Conservation (phyloP, 2,797 vertebrate species). For the Propithecus perrieri region DNA sequence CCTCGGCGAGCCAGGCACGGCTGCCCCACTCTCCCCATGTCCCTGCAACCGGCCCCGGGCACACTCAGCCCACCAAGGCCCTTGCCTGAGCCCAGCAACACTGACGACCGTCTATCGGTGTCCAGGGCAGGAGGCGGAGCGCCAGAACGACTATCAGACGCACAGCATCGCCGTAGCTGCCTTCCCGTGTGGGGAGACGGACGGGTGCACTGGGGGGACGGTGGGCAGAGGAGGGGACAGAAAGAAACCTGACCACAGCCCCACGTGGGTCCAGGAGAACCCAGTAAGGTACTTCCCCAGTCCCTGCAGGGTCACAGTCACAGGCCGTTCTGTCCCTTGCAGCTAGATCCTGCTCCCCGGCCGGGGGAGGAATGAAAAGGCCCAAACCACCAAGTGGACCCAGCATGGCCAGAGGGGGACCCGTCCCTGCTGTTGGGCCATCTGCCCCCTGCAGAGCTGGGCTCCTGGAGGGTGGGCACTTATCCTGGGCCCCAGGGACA, state of each 20-base stretch:
- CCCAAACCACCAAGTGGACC: background rate
- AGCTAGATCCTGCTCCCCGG: background rate
- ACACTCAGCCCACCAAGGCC: background rate
- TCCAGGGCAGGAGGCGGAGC: background rate
- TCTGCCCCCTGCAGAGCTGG: background rate
- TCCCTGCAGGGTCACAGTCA: no score
- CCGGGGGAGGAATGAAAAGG: background rate
- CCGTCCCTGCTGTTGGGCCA: background rate
- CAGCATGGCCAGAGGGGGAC: background rate
- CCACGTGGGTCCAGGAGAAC: background rate
- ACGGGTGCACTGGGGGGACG: background rate
- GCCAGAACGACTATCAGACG: background rate
- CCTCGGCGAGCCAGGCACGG: background rate
- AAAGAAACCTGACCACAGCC: background rate
- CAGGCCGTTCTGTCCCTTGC: background rate
- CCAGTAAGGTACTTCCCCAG: background rate
- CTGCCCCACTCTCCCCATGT: fast-evolving
- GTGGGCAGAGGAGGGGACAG: background rate
- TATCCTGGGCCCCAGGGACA: fast-evolving
- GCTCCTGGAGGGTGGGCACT: background rate
- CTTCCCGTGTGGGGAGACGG: background rate
- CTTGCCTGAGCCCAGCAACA: background rate
- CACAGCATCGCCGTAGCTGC: fast-evolving
- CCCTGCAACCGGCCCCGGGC: background rate
- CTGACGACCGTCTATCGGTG: no score